phyloP scores from a whole-genome alignment of 2,797 vertebrate species.

The Acrossocheilus wenchowensis region DNA sequence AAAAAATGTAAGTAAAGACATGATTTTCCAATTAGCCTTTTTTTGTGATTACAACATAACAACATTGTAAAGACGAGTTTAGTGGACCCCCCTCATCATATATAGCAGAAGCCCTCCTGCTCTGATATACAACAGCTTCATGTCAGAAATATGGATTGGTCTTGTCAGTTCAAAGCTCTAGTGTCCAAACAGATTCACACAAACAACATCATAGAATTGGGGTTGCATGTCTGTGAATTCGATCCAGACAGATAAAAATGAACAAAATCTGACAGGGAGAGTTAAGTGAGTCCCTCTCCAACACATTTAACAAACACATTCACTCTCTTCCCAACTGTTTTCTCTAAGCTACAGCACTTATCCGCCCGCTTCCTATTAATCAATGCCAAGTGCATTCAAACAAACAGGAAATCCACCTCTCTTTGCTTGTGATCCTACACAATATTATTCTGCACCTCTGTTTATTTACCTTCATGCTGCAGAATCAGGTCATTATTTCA shows the following conservation, averaged over 20 bases:
- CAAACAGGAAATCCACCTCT: conserved; percentile 57
- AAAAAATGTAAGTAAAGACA: background rate
- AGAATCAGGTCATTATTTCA: conserved; percentile 63
- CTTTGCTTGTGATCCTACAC: conserved; percentile 38
- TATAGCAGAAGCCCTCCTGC: background rate
- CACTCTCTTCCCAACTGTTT: background rate
- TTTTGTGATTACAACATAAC: background rate
- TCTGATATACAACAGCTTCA: conserved; percentile 30
- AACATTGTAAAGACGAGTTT: background rate
- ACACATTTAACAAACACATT: conserved; percentile 20
- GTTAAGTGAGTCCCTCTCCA: conserved; percentile 12
- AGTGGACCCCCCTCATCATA: background rate
- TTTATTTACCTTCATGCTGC: conserved; percentile 57
- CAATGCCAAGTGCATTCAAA: conserved; percentile 64
- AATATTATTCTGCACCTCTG: conserved; percentile 52
- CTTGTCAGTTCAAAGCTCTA: conserved; percentile 27
- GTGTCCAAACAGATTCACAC: conserved; percentile 17
- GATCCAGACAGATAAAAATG: conserved; percentile 38
- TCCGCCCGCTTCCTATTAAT: conserved; percentile 66
- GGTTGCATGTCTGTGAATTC: conserved; percentile 9
- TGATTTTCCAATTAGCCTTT: background rate
- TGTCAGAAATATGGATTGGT: conserved; percentile 26
- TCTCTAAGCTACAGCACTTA: conserved; percentile 29
- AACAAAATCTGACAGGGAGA: conserved; percentile 26
- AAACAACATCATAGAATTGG: conserved; percentile 23